Evolutionary conservation across 2,797 vertebrate genomes (phyloP), one percentile per base, ranked within the genome.

Genomic region (Knipowitschia caucasica): DNA sequence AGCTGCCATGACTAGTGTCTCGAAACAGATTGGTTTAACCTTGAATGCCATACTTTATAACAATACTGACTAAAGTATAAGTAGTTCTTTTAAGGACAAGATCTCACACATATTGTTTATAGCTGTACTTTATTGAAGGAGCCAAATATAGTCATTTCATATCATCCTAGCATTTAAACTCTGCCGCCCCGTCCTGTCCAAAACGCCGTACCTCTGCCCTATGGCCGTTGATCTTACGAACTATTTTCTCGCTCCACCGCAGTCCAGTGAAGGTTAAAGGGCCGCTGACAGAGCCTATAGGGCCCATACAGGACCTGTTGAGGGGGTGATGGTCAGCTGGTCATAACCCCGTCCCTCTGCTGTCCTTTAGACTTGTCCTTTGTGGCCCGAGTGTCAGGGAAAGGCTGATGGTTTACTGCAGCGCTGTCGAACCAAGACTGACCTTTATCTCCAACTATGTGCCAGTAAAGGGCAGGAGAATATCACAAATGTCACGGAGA

Each of bases 221-320:
- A 38, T 64, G 50, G 65, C 60, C 35, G 4, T 56, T 17, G 67
- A 56, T 55, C 44, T 39, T 59, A 56, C 35, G 20, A 53, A 53
- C 63, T 52, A 46, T 60, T 70, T 50, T 2, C 56, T 56, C 34
- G 2, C 73, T 18, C 71, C 61, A n/a, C 35, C 69, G 69, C 12
- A 26, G 43, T 67, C 71, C n/a, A 30, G 34, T 39, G 59, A 75
- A 82, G 77, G 78, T 82, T 65, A 71, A 66, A 64, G 57, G 57
- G 45, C 50, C 62, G 67, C 26, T 63, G 80, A 76, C 53, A 10
- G 59, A 24, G 26, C 15, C 2, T 56, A 2, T 24, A 56, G 38
- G 26, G 29, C 8, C 21, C 42, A 35, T 15, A 38, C 20, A 26
- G 42, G 31, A 23, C 21, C 38, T 5, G 53, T 2, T 40, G 26